Percentiles rank a stretch among this genome's conserved stretches.
These are phyloP conservation scores for Bubalus kerabau DNA, from an alignment of 2,113 vertebrate genomes.

Conservation along the genomic window DNA sequence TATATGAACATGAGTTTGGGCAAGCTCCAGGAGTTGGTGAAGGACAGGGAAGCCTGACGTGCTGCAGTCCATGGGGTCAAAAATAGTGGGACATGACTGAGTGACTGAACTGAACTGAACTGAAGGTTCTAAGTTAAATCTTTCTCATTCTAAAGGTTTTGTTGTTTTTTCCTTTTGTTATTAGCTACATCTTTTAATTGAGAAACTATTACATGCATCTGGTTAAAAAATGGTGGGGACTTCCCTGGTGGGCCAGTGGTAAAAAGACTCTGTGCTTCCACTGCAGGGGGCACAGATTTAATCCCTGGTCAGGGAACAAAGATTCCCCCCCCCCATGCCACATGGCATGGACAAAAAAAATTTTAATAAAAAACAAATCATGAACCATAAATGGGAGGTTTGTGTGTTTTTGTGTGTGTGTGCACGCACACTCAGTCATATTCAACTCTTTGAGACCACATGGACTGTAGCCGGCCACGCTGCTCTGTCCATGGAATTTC, in stretches of 20 bases:
- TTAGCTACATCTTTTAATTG: not conserved
- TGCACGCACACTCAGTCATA: accelerated
- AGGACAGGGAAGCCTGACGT: not conserved
- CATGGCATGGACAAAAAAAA: not conserved
- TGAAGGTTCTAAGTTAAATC: not conserved
- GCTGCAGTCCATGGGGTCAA: not conserved
- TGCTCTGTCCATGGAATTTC: not conserved
- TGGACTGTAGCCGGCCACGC: not conserved
- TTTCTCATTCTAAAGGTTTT: not conserved
- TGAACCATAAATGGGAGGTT: not conserved
- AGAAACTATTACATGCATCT: not conserved
- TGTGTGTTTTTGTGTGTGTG: not conserved
- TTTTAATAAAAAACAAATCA: not conserved
- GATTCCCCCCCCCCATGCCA: not conserved
- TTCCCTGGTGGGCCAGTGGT: not conserved
- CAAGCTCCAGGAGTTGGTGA: not conserved
- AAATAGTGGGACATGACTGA: not conserved
- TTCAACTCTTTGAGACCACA: not conserved
- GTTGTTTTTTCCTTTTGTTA: not conserved
- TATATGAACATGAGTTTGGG: not conserved
- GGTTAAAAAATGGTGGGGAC: not conserved
- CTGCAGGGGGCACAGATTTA: not conserved
- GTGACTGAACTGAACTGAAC: not conserved
- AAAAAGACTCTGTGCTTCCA: not conserved
- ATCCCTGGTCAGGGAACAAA: not conserved